Conservation (phyloP, 2,113 vertebrate species). For the Nipponia nippon region DNA sequence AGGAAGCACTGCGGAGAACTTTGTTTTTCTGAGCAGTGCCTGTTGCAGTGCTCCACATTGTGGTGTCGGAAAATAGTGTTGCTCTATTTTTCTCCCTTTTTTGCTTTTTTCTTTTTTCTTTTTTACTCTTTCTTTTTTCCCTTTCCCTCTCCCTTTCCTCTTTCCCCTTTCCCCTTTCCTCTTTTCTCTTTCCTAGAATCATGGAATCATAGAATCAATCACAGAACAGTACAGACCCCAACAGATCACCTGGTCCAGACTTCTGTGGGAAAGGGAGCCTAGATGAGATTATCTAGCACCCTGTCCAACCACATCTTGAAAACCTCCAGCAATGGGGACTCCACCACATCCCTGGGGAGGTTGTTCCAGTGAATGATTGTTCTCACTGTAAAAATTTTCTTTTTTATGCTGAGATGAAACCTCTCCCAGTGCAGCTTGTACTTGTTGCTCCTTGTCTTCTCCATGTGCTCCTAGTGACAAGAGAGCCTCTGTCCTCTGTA, state of each 20-base stretch:
- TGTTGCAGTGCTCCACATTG: neutral
- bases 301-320: neutral
- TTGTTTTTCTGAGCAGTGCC: neutral
- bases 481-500: neutral
- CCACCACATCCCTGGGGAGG: fast-evolving
- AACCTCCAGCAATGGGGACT: neutral
- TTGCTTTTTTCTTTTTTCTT: too few relatives aligned
- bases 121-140: neutral
- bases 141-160: neutral
- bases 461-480: neutral
- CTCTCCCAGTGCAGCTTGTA: neutral
- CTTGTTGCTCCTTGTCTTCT: neutral
- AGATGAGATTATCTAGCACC: neutral
- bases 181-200: neutral
- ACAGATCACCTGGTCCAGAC: neutral
- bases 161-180: neutral
- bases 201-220: neutral
- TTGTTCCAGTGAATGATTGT: neutral
- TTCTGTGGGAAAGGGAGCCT: neutral
- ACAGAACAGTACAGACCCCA: neutral
- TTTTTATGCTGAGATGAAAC: neutral
- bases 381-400: neutral
- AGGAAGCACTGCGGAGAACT: neutral
- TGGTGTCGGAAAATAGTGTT: neutral
- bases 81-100: fast-evolving